Base-by-base conservation (phyloP, 2,888 invertebrate genomes). In the Xylophagus ater region DNA sequence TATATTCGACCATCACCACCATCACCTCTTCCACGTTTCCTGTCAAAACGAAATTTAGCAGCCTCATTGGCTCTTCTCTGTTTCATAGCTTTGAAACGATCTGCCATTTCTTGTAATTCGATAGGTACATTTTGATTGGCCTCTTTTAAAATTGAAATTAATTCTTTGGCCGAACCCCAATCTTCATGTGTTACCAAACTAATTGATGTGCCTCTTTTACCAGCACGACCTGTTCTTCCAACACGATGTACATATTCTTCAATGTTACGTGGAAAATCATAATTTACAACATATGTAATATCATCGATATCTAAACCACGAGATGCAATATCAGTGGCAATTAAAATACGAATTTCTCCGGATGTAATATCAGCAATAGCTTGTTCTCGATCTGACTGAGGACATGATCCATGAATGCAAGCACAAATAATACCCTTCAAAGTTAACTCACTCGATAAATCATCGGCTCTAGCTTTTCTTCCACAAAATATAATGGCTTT, bases 241-340 rank as follows among this genome's bases (percentile, higher is more conserved):
- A 96, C 87, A 44, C 94, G 73, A 58, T 96, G 94, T 1, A 63
- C 62, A 65, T 94, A 96, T 55, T 94, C 94, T 59, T 94, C 93
- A 52, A 93, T 87, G 53, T 92, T 88, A 12, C 81, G 73, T 0
- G 94, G 94, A 55, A 94, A 93, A 62, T 94, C 94, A 52, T 79
- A 85, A 62, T 96, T 96, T 18, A 93, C 67, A 2, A 96, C 90
- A 62, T 90, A 83, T 65, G 87, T 84, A 8, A 89, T 71, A 55
- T 89, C 86, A 53, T 81, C 79, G 37, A 89, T 90, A 57, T 96
- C 94, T 37, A 96, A 75, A 2, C 94, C 94, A 47, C 94, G 73
- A 4, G 90, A 89, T 4, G 93, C 94, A 2, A 96, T 86, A 69
- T 96, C 96, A 1, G 96, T 96, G 1, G 94, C 94, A 35, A 96